Evolutionary conservation across 2,797 vertebrate genomes (phyloP).

Genomic region (Poecile montanus): DNA sequence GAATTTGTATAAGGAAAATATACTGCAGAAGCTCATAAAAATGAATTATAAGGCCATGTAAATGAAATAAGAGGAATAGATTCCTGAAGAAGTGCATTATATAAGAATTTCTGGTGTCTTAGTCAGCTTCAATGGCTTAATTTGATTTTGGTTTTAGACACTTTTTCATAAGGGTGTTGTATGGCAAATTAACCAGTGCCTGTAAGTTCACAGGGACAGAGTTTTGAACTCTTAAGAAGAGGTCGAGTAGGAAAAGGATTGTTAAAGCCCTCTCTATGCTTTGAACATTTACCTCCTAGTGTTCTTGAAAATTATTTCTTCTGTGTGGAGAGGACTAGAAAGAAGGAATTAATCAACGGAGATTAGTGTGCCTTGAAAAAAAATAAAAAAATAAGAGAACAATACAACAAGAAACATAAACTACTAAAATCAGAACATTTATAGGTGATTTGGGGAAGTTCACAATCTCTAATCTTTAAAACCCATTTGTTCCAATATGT

Average conservation of each 20-base stretch:
- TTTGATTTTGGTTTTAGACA: neutral
- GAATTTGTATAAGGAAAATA: neutral
- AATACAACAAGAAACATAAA: neutral
- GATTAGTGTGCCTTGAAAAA: neutral
- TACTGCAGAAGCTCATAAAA: neutral
- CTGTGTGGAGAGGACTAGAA: neutral
- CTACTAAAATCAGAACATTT: neutral
- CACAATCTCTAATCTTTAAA: neutral
- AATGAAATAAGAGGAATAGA: neutral
- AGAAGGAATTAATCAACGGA: neutral
- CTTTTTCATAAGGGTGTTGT: neutral
- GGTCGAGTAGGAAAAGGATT: neutral
- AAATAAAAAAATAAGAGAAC: accelerated
- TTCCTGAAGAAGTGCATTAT: neutral
- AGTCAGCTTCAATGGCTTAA: neutral
- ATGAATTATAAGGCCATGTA: neutral
- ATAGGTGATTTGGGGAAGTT: neutral
- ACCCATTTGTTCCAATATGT: neutral
- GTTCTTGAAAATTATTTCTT: constrained; percentile 32
- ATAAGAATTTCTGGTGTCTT: neutral
- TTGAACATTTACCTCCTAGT: constrained; percentile 32
- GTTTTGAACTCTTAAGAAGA: neutral
- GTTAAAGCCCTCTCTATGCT: neutral
- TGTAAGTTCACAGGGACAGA: neutral
- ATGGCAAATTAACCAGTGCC: neutral